Percentiles rank a stretch among this genome's conserved stretches.
Evolutionary conservation across 2,113 vertebrate genomes (phyloP).

Genomic region (Tachuris rubrigastra): DNA sequence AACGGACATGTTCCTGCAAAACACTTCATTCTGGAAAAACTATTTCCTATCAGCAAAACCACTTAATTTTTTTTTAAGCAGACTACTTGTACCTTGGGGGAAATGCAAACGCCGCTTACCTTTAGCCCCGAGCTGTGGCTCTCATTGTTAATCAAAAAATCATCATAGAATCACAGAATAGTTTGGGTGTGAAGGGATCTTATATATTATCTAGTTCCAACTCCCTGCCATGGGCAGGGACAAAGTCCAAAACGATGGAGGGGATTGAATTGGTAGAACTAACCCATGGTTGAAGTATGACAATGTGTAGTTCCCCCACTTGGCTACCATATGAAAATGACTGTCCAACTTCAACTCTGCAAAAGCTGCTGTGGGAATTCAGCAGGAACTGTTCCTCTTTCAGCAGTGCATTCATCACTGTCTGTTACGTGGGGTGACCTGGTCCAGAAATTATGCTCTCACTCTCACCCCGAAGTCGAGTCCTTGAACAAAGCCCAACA

Average conservation of each 20-base stretch:
- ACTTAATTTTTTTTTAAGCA: neutral
- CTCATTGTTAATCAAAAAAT: neutral
- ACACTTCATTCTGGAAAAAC: neutral
- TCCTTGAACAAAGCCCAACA: accelerated
- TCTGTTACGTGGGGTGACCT: accelerated
- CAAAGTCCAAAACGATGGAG: neutral
- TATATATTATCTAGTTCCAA: neutral
- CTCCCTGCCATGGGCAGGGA: neutral
- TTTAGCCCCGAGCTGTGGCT: neutral
- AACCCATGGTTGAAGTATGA: accelerated
- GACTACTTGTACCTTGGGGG: accelerated
- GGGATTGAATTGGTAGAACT: neutral
- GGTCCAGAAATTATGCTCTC: neutral
- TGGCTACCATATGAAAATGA: accelerated
- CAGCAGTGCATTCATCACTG: accelerated
- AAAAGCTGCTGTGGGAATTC: neutral
- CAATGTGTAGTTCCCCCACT: accelerated
- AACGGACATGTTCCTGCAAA: neutral
- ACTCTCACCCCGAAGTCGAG: accelerated
- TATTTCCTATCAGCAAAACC: neutral
- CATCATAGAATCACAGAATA: neutral
- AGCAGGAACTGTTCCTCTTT: neutral
- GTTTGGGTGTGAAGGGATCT: neutral
- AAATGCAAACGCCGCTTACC: neutral
- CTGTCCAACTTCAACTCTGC: neutral